Evolutionary conservation across 2,888 invertebrate genomes (phyloP).

Genomic region (Axea sp.): DNA sequence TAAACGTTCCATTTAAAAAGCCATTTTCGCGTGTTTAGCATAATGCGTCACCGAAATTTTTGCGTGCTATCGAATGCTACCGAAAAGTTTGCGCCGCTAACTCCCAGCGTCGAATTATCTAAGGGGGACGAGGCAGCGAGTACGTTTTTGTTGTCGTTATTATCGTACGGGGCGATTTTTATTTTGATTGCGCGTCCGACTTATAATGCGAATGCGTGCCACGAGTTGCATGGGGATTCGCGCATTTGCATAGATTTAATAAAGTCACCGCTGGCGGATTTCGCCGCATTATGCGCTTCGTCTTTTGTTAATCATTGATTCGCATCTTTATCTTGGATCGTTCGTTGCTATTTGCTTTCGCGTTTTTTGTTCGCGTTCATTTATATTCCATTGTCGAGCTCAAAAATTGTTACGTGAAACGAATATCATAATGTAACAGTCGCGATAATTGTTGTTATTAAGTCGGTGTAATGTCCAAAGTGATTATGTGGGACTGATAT

Average conservation of each 20-base stretch:
- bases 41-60: conserved; percentile 67
- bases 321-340: conserved; percentile 58
- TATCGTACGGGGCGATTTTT: conserved; percentile 47
- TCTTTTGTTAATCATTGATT: conserved; percentile 61
- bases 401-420: conserved; percentile 53
- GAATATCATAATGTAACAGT: conserved; percentile 52
- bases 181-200: conserved; percentile 55
- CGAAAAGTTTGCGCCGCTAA: conserved; percentile 45
- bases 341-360: conserved; percentile 54
- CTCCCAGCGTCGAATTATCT: conserved; percentile 30
- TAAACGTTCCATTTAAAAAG: conserved; percentile 78
- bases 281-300: conserved; percentile 54
- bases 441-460: conserved; percentile 60
- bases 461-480: conserved; percentile 32
- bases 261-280: conserved; percentile 59
- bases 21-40: conserved; percentile 77
- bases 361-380: conserved; percentile 35
- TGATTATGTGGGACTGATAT: conserved; percentile 43
- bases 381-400: conserved; percentile 53
- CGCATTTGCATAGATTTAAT: conserved; percentile 63
- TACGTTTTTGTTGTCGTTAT: conserved; percentile 49
- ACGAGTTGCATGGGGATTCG: conserved; percentile 60
- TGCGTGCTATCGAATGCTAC: conserved; percentile 50
- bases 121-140: too few species aligned
- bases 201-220: conserved; percentile 56